Evolutionary conservation across 2,888 invertebrate species (phyloP).

Genomic region (Leucania comma): DNA sequence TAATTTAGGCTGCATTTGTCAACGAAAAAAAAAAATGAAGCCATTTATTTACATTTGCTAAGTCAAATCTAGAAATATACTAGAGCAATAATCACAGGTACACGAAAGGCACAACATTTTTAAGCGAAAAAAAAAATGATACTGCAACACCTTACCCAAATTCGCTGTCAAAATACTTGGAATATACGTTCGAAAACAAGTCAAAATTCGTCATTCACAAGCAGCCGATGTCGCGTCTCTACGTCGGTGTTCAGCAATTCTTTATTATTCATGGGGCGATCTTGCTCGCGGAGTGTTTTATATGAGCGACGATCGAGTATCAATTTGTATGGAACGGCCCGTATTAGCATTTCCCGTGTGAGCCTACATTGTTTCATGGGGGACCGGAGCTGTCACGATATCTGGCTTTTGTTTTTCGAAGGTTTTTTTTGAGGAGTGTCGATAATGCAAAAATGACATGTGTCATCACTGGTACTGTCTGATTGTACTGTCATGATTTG

Average conservation of each 20-base stretch:
- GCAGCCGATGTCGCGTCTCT: conserved; percentile 69
- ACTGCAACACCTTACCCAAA: no score
- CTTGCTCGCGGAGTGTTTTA: conserved; percentile 89
- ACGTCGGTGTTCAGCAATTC: conserved; percentile 84
- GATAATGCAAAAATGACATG: no score
- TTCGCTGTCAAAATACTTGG: not conserved
- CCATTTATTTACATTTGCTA: not conserved
- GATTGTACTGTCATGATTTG: no score
- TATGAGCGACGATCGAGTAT: conserved; percentile 91
- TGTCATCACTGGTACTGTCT: no score
- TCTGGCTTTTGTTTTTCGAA: conserved; percentile 39
- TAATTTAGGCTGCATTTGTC: no score
- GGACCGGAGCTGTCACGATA: conserved; percentile 42
- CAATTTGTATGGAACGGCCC: conserved; percentile 88
- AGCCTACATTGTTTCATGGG: conserved; percentile 84
- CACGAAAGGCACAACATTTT: not conserved
- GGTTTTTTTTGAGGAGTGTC: not conserved
- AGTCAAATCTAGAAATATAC: not conserved
- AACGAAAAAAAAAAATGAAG: not conserved
- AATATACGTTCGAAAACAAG: no score
- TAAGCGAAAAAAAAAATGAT: not conserved
- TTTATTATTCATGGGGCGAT: conserved; percentile 90
- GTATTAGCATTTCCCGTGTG: conserved; percentile 87
- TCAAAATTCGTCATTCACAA: conserved; percentile 68
- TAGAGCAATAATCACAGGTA: not conserved